Evolutionary conservation across 2,888 invertebrate genomes (phyloP).

Genomic region (Chrysopilus asiliformis): DNA sequence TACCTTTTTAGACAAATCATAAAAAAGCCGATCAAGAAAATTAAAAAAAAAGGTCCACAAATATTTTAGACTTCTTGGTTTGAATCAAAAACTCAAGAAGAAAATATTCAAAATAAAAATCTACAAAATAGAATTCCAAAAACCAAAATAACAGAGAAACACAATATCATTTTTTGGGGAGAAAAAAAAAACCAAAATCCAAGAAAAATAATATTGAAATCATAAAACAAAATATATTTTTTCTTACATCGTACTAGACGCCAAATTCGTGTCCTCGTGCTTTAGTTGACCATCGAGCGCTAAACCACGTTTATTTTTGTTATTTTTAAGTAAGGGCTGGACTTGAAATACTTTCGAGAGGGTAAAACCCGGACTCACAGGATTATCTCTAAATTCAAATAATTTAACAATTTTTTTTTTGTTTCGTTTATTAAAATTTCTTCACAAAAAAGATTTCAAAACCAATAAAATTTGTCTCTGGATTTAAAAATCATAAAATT

Average conservation of each 20-base stretch:
- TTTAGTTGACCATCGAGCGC: conserved; percentile 76
- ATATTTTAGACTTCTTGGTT: too few relatives aligned
- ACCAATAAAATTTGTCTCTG: neutral
- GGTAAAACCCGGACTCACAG: conserved; percentile 70
- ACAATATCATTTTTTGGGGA: too few relatives aligned
- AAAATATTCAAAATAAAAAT: too few relatives aligned
- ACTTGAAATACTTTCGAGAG: conserved; percentile 72
- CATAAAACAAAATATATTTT: neutral
- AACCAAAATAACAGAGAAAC: too few relatives aligned
- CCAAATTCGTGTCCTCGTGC: conserved; percentile 79
- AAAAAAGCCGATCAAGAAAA: too few relatives aligned
- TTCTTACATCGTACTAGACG: conserved; percentile 71
- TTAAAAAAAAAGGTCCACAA: too few relatives aligned
- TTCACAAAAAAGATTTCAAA: conserved; percentile 4
- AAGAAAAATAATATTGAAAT: neutral
- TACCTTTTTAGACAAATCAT: too few relatives aligned
- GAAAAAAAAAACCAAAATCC: neutral
- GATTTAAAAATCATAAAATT: conserved; percentile 7
- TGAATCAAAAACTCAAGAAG: too few relatives aligned
- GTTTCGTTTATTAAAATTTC: conserved; percentile 8
- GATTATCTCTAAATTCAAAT: conserved; percentile 56
- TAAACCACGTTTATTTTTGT: conserved; percentile 72
- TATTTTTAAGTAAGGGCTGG: conserved; percentile 63
- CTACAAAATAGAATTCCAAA: too few relatives aligned
- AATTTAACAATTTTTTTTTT: conserved; percentile 14